phyloP scores from a whole-genome alignment of 53 echinoderm and acorn worm species.

The Apostichopus leukothele region DNA sequence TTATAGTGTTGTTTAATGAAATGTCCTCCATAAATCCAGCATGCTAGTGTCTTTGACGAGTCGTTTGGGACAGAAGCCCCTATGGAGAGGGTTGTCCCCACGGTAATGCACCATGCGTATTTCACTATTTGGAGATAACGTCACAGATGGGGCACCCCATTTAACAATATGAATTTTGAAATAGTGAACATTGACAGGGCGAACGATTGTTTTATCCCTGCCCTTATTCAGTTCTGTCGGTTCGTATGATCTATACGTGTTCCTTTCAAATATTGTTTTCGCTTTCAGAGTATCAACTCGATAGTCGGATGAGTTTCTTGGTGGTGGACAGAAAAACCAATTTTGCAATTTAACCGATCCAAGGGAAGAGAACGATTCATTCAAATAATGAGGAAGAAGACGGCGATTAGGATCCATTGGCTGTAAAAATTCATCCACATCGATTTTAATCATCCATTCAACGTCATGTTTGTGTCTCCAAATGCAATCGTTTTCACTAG shows the following conservation, averaged over 20 bases:
- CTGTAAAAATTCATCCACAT: slow-evolving; percentile 79
- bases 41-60: slow-evolving; percentile 49
- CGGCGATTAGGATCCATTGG: slow-evolving; percentile 62
- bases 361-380: slow-evolving; percentile 19
- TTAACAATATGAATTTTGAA: slow-evolving; percentile 71
- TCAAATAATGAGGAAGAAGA: slow-evolving; percentile 9
- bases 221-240: slow-evolving; percentile 62
- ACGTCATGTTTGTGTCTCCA: slow-evolving; percentile 58
- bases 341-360: slow-evolving; percentile 61
- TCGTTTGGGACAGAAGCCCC: slow-evolving; percentile 54
- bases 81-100: slow-evolving; percentile 61
- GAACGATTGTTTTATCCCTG: slow-evolving; percentile 62
- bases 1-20: too few species aligned
- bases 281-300: not conserved
- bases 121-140: slow-evolving; percentile 57
- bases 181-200: slow-evolving; percentile 65
- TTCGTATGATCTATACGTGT: slow-evolving; percentile 31
- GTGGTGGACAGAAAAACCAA: slow-evolving; percentile 64
- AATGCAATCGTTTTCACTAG: slow-evolving; percentile 70
- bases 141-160: slow-evolving; percentile 56
- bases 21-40: slow-evolving; percentile 52
- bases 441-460: slow-evolving; percentile 70
- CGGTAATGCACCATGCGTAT: slow-evolving; percentile 70
- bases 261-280: slow-evolving; percentile 54
- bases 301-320: not conserved